A percentile compares a stretch with the other conserved stretches of the same genome.
Evolutionary conservation across 2,888 invertebrate species (phyloP).

Genomic region (Chrysina gloriosa): DNA sequence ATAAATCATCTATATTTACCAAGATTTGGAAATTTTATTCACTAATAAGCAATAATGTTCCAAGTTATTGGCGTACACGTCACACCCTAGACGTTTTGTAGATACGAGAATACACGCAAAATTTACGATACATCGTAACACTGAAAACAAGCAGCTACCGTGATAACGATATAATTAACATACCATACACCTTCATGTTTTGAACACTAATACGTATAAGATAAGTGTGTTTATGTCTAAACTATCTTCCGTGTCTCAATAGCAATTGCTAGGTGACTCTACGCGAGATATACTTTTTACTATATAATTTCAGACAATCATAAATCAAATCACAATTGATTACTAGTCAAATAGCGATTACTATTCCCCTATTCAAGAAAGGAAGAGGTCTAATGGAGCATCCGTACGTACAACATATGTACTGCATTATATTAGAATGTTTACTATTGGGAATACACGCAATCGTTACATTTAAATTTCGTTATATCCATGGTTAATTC

Average conservation of each 20-base stretch:
- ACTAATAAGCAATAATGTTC: too few species aligned
- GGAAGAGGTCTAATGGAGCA: too few species aligned
- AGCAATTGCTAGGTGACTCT: background rate
- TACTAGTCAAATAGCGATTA: too few species aligned
- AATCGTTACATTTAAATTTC: background rate
- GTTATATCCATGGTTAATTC: background rate
- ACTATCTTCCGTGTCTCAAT: background rate
- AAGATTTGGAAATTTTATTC: too few species aligned
- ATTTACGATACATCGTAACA: background rate
- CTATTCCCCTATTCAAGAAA: too few species aligned
- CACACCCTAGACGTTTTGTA: background rate
- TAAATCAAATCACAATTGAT: too few species aligned
- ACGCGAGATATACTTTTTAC: background rate
- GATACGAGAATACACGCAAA: background rate
- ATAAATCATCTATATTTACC: too few species aligned
- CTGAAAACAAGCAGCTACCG: conserved; percentile 6
- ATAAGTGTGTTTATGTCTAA: background rate
- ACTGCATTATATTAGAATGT: too few species aligned
- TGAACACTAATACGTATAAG: background rate
- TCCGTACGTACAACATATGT: too few species aligned
- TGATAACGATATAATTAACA: conserved; percentile 22
- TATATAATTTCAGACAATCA: too few species aligned
- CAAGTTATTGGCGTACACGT: background rate
- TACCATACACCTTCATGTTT: background rate
- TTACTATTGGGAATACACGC: too few species aligned